phyloP scores from a whole-genome alignment of 2,888 invertebrate species.

The Thera britannica region DNA sequence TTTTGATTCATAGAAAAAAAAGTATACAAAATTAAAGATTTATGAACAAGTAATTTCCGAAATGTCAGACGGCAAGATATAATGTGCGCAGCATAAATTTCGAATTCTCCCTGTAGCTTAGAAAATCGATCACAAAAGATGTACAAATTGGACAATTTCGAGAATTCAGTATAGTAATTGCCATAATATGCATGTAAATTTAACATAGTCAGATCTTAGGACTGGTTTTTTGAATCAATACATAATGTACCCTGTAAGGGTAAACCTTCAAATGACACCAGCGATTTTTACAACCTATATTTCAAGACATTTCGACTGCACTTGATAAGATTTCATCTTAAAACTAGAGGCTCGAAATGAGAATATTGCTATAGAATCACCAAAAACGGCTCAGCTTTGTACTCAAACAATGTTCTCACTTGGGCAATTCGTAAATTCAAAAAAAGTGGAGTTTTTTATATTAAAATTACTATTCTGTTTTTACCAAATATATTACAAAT shows the following conservation, averaged over 20 bases:
- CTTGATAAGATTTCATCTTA: slow-evolving; percentile 25
- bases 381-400: slow-evolving; percentile 18
- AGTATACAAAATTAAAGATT: too few relatives aligned
- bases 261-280: slow-evolving; percentile 26
- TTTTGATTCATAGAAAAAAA: too few relatives aligned
- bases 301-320: slow-evolving; percentile 16
- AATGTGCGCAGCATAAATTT: slow-evolving; percentile 1
- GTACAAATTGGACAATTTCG: background rate
- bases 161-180: background rate
- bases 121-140: background rate
- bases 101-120: slow-evolving; percentile 16
- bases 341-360: slow-evolving; percentile 26
- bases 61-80: background rate
- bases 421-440: slow-evolving; percentile 15
- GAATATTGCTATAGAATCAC: slow-evolving; percentile 24
- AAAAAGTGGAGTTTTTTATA: slow-evolving; percentile 28
- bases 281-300: slow-evolving; percentile 19
- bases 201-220: too few relatives aligned
- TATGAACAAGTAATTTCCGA: background rate
- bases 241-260: too few relatives aligned
- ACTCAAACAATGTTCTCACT: slow-evolving; percentile 26
- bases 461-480: slow-evolving; percentile 24
- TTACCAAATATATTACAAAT: slow-evolving; percentile 11
- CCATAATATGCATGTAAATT: too few relatives aligned
- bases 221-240: too few relatives aligned